Evolutionary conservation across 2,888 invertebrate genomes (phyloP), one percentile per base, ranked within the genome.

Genomic region (Gandaritis pyraliata): DNA sequence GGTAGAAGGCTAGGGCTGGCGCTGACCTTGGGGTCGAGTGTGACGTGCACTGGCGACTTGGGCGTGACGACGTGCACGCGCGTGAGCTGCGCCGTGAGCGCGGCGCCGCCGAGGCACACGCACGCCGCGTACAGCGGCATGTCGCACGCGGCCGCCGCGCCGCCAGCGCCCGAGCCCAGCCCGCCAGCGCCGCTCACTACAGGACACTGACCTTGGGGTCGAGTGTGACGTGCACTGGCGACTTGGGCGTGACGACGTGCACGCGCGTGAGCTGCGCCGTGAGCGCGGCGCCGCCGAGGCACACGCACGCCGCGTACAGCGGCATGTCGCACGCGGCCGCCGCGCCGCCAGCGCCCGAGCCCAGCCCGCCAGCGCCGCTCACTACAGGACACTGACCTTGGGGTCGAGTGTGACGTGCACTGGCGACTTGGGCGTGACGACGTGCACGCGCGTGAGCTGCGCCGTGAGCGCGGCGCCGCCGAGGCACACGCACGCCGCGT

Each of bases 371-470:
- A n/a, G n/a, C n/a, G n/a, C n/a, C n/a, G n/a, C n/a, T n/a, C n/a
- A n/a, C n/a, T n/a, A n/a, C n/a, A n/a, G n/a, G n/a, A n/a, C n/a
- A n/a, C n/a, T n/a, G n/a, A 45, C 45, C 45, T 45, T 45, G 29
- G 41, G 51, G 18, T 50, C 38, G 6, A 52, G 29, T 3, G 51
- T 52, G 13, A 52, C 51, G 51, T 52, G 41, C 8, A 52, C 29
- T 0, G 51, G 41, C 2, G 39, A 39, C 41, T 52, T 41, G 51
- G 41, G 51, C 23, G 51, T 52, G 30, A 30, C 45, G 23, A 18
- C 18, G 18, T 36, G 45, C 2, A 46, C 36, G 39, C 88, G 75
- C 63, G 76, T 68, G 59, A 88, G 83, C 68, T 78, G 82, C 54
- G 87, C 86, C 33, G 72, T 70, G 59, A 70, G 73, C 64, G 73